Percentiles rank a stretch among this genome's conserved stretches.
Evolutionary conservation across 2,113 vertebrate species (phyloP).

Genomic region (Ciconia boyciana): DNA sequence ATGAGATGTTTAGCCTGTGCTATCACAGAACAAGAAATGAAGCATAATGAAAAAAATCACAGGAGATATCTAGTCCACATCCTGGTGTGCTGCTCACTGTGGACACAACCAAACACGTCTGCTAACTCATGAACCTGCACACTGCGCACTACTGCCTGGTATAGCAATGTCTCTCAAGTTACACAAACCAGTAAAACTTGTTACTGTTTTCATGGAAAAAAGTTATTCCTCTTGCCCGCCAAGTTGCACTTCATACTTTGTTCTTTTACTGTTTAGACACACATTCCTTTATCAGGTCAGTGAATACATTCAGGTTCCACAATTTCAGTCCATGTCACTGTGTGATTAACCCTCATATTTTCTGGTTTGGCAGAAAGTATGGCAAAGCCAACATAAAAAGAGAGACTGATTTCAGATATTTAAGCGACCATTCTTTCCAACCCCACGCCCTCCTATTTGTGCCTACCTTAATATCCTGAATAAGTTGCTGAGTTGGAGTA

Average conservation of each 20-base stretch:
- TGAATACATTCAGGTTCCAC: neutral
- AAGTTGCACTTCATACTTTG: neutral
- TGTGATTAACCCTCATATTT: neutral
- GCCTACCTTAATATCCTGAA: slow-evolving; percentile 93
- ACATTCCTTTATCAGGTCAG: slow-evolving; percentile 10
- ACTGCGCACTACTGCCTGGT: neutral
- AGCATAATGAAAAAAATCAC: neutral
- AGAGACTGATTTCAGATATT: neutral
- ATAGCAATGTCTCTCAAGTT: neutral
- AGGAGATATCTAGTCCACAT: neutral
- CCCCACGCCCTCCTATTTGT: neutral
- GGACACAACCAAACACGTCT: neutral
- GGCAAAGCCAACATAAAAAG: neutral
- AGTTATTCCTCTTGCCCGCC: neutral
- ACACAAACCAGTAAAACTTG: slow-evolving; percentile 9
- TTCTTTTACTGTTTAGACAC: neutral
- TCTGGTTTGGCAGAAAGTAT: neutral
- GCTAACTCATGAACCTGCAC: neutral
- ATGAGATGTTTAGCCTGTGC: neutral
- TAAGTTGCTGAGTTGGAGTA: slow-evolving; percentile 95
- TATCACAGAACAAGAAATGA: neutral
- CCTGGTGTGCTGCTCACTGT: neutral
- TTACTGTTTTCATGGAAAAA: neutral
- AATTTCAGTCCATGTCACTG: neutral
- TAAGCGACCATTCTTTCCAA: neutral